Evolutionary conservation across 2,888 invertebrate species (phyloP).

Genomic region (Thymelicus lineola): DNA sequence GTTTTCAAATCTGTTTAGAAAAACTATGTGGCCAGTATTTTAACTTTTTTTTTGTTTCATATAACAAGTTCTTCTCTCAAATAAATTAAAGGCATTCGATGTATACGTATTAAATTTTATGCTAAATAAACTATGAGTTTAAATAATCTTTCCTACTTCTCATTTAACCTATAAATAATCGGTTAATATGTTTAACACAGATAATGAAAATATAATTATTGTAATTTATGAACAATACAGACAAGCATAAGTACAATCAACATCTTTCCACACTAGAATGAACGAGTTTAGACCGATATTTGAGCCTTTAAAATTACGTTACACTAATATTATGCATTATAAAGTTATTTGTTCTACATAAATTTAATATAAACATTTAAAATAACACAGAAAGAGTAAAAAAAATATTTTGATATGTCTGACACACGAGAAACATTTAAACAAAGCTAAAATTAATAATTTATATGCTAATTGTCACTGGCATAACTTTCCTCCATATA

Average conservation of each 20-base stretch:
- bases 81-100: slow-evolving; percentile 1
- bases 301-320: slow-evolving; percentile 34
- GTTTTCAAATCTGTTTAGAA: too few relatives aligned
- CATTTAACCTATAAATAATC: background rate
- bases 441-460: too few relatives aligned
- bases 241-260: slow-evolving; percentile 40
- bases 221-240: slow-evolving; percentile 3
- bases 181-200: background rate
- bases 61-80: background rate
- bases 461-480: too few relatives aligned
- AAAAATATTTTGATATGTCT: background rate
- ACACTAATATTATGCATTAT: slow-evolving; percentile 36
- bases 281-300: slow-evolving; percentile 37
- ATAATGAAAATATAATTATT: background rate
- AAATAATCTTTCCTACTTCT: background rate
- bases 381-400: too few relatives aligned
- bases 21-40: too few relatives aligned
- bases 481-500: too few relatives aligned
- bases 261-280: slow-evolving; percentile 10
- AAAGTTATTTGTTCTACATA: slow-evolving; percentile 13
- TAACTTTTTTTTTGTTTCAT: too few relatives aligned
- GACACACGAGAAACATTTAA: too few relatives aligned
- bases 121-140: background rate
- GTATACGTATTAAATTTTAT: background rate
- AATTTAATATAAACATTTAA: too few relatives aligned